phyloP scores from a whole-genome alignment of 1,140 invertebrate species.

The Bombus fervidus region DNA sequence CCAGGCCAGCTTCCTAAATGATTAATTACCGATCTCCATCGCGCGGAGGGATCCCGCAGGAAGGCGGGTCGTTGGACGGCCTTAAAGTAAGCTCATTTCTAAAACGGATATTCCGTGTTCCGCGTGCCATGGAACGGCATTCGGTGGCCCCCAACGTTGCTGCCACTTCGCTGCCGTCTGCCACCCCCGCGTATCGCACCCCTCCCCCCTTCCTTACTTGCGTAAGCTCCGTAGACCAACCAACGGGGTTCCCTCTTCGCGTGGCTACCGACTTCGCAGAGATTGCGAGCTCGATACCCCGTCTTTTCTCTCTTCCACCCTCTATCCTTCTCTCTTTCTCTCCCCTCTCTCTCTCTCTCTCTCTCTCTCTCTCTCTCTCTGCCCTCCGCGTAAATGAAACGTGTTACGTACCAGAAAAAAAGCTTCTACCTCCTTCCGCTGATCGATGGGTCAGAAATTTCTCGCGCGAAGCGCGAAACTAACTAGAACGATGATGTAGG shows the following conservation, averaged over 20 bases:
- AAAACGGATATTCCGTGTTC: constrained; percentile 80
- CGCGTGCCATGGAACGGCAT: constrained; percentile 73
- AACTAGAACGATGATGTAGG: neutral
- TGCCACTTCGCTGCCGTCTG: constrained; percentile 62
- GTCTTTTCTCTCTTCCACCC: neutral
- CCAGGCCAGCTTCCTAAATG: constrained; percentile 73
- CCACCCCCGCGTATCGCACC: constrained; percentile 47
- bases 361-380: neutral
- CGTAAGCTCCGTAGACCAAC: constrained; percentile 33
- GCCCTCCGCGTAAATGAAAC: constrained; percentile 62
- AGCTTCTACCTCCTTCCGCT: constrained; percentile 51
- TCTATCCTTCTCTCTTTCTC: neutral
- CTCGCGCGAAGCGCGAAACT: constrained; percentile 4
- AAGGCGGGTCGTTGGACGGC: constrained; percentile 57
- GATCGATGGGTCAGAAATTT: constrained; percentile 62
- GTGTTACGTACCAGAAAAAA: constrained; percentile 62
- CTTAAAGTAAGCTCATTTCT: constrained; percentile 77
- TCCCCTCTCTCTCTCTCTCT: neutral
- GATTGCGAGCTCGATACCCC: constrained; percentile 37
- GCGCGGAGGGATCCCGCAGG: constrained; percentile 63
- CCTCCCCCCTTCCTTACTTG: constrained; percentile 21
- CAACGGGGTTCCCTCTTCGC: constrained; percentile 49
- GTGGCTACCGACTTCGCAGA: constrained; percentile 24
- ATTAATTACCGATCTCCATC: constrained; percentile 81
- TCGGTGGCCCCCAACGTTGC: constrained; percentile 61